Evolutionary conservation across 2,113 vertebrate genomes (phyloP).

Genomic region (Furnarius figulus): DNA sequence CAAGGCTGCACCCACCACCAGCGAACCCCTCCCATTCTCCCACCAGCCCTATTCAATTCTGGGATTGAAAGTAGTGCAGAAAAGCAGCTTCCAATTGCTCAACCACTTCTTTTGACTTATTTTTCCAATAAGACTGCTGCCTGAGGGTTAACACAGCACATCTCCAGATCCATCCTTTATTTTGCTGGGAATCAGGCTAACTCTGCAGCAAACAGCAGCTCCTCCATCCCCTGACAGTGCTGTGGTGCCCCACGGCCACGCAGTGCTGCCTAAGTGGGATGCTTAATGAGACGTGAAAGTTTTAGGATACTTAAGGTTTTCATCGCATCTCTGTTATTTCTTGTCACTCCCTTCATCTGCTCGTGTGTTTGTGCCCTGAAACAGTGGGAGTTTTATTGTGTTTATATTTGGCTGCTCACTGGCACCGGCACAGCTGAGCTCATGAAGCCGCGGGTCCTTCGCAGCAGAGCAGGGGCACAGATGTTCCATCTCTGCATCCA

Average conservation of each 20-base stretch:
- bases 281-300: conserved; percentile 22
- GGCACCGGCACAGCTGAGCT: not conserved
- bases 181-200: not conserved
- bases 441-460: not conserved
- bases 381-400: not conserved
- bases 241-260: fast-evolving
- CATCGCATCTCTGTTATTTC: not conserved
- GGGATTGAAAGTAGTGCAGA: not conserved
- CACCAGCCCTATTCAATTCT: not conserved
- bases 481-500: not conserved
- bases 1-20: not conserved
- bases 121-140: not conserved
- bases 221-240: not conserved
- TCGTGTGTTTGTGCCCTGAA: not conserved
- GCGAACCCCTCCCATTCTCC: not conserved
- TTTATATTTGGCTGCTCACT: not conserved
- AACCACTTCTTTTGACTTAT: not conserved
- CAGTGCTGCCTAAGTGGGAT: not conserved
- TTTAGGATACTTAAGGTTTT: conserved; percentile 30
- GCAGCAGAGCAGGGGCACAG: not conserved
- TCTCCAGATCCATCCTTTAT: not conserved
- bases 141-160: not conserved
- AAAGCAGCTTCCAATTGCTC: not conserved
- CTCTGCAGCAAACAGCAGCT: not conserved
- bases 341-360: not conserved